These are phyloP conservation scores for Burhinus bistriatus DNA, from an alignment of 2,113 vertebrate genomes.

Conservation along the genomic window DNA sequence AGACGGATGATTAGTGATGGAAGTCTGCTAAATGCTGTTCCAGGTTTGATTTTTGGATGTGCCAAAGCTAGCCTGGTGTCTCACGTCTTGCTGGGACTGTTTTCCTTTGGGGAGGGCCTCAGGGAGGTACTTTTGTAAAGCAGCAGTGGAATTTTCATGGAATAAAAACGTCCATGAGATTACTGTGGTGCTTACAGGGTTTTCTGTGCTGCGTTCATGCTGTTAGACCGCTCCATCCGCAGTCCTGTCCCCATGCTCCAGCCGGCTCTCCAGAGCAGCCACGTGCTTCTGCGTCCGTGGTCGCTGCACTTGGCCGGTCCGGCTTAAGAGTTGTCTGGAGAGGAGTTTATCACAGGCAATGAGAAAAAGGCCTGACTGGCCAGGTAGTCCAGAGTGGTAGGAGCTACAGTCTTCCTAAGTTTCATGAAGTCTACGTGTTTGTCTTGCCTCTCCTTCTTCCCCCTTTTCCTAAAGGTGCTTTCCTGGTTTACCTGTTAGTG, in stretches of 20 bases:
- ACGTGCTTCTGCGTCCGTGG: accelerated
- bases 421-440: not conserved
- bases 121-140: not conserved
- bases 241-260: not conserved
- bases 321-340: not conserved
- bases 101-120: not conserved
- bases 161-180: accelerated
- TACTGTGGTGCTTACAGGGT: not conserved
- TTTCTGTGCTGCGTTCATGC: not conserved
- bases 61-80: not conserved
- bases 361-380: not conserved
- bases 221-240: too few relatives aligned
- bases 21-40: not conserved
- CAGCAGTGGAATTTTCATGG: not conserved
- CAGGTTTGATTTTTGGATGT: not conserved
- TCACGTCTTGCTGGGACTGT: not conserved
- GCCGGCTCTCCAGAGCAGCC: not conserved
- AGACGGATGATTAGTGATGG: not conserved
- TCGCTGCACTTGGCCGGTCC: not conserved
- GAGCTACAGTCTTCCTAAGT: not conserved
- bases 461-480: not conserved
- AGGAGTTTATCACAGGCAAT: not conserved
- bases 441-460: not conserved
- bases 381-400: not conserved
- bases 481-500: not conserved